Evolutionary conservation across 2,113 vertebrate species (phyloP), one percentile per base, ranked within the genome.

Genomic region (Synchiropus splendidus): DNA sequence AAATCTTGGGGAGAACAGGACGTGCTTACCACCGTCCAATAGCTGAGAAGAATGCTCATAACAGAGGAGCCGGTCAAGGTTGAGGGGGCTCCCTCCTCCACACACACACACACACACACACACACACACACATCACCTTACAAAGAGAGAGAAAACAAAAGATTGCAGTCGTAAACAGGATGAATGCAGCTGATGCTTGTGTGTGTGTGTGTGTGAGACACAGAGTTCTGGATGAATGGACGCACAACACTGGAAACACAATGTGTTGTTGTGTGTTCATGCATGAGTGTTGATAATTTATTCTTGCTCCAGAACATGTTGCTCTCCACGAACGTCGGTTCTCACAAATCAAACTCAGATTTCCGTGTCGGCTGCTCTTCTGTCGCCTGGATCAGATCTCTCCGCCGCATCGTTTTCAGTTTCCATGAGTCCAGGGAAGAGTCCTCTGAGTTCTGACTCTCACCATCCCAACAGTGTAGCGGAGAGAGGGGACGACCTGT

Each of bases 1-100:
- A 8, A 3, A 30, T 10, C 35, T 58, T 2, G 37, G 46, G 40
- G 54, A 58, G 56, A n/a, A 42, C 57, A 54, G 54, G 61, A 55
- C 70, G 62, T 58, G 43, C 21, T 58, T 45, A 21, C 30, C 45
- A 18, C 48, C 4, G 17, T 42, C 63, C 69, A 73, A 51, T 45
- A 56, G 40, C 49, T 49, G 1, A 31, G 39, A 76, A 50, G 61
- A 72, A 74, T 71, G 61, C 57, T 73, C 64, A 75, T 59, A 75
- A 61, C 47, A 54, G 56, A 59, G 64, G 54, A 36, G 13, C 51
- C 44, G 16, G 70, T 72, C 75, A 78, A 72, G 72, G 70, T 72
- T 76, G 70, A 76, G 61, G 45, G 41, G 42, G 33, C 52, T 3
- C 38, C 48, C 31, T 31, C 51, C 31, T 33, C 40, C 31, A 9